Conservation (phyloP, 2,113 vertebrate genomes). For the Excalfactoria chinensis region DNA sequence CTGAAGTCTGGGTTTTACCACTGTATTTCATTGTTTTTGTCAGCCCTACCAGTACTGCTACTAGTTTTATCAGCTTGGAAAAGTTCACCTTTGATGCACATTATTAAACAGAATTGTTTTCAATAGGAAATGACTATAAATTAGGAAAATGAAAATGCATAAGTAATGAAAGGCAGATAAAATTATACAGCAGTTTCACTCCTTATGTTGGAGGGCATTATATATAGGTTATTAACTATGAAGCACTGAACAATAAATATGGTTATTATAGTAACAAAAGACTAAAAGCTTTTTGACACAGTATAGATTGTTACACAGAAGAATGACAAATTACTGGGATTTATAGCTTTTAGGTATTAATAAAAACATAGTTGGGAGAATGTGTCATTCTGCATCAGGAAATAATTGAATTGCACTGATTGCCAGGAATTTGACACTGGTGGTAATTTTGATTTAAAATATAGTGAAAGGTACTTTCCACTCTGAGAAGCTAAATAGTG, state of each 20-base stretch:
- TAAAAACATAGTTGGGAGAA: constrained; percentile 19
- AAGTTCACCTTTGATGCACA: neutral
- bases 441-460: constrained; percentile 62
- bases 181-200: neutral
- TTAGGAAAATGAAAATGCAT: neutral
- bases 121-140: constrained; percentile 17
- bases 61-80: neutral
- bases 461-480: constrained; percentile 32
- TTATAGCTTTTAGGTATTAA: constrained; percentile 50
- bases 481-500: constrained; percentile 11
- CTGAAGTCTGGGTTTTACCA: neutral
- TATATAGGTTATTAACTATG: constrained; percentile 13
- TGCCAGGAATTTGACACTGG: constrained; percentile 30
- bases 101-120: neutral
- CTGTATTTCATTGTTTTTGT: neutral
- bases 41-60: neutral
- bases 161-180: neutral
- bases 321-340: constrained; percentile 31
- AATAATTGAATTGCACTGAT: constrained; percentile 50
- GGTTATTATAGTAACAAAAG: constrained; percentile 40
- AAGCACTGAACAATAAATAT: constrained; percentile 43
- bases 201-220: neutral
- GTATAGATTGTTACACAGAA: neutral
- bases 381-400: constrained; percentile 16
- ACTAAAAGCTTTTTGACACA: constrained; percentile 56